Evolutionary conservation across 2,797 vertebrate species (phyloP).

Genomic region (Hyperoplus immaculatus): DNA sequence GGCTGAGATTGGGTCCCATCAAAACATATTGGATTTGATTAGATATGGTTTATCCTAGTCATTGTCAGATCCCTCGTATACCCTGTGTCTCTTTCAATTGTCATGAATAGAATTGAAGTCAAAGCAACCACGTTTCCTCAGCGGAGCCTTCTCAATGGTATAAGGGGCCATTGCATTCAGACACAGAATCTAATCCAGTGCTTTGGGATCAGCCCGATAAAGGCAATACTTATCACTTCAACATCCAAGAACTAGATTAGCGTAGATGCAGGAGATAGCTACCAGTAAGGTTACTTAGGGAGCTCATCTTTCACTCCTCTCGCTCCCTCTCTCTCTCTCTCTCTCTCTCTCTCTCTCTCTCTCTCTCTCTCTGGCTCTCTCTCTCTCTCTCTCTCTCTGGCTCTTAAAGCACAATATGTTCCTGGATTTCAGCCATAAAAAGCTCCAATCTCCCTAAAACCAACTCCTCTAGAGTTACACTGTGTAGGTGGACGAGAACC

Average conservation of each 20-base stretch:
- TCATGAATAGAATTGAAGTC: slow-evolving; percentile 14
- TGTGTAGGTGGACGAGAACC: slow-evolving; percentile 45
- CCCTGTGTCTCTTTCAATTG: slow-evolving; percentile 44
- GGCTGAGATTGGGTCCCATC: slow-evolving; percentile 44
- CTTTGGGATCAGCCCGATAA: slow-evolving; percentile 72
- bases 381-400: background rate
- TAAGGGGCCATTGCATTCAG: slow-evolving; percentile 48
- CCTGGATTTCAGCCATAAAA: slow-evolving; percentile 16
- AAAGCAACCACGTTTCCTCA: slow-evolving; percentile 22
- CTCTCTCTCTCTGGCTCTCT: background rate
- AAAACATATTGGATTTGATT: slow-evolving; percentile 53
- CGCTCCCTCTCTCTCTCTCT: background rate
- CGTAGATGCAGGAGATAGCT: slow-evolving; percentile 63
- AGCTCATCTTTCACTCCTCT: slow-evolving; percentile 38
- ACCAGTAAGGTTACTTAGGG: slow-evolving; percentile 41
- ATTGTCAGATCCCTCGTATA: slow-evolving; percentile 30
- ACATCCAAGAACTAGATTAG: slow-evolving; percentile 71
- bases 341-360: background rate
- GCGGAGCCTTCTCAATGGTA: slow-evolving; percentile 3
- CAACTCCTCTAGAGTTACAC: slow-evolving; percentile 36
- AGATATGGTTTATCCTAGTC: slow-evolving; percentile 50
- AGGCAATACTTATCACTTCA: slow-evolving; percentile 62
- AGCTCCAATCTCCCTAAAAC: slow-evolving; percentile 45
- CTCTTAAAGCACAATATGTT: slow-evolving; percentile 12
- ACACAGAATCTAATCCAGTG: slow-evolving; percentile 69